Conservation (phyloP, 1,140 invertebrate species). For the Arctopsyche grandis region DNA sequence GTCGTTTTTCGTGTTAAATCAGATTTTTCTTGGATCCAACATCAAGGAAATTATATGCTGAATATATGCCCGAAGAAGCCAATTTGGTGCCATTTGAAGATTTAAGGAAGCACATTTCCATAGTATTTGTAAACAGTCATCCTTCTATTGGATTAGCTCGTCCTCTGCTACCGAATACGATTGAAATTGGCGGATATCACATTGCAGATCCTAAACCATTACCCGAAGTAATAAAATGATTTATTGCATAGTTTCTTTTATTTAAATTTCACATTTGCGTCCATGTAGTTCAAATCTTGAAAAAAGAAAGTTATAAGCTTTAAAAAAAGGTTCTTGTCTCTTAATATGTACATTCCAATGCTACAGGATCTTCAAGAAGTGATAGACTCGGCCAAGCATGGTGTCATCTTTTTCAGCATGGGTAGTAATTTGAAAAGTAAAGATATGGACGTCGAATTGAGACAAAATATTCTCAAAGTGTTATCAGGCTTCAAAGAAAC, state of each 20-base stretch:
- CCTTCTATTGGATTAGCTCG: too few relatives aligned
- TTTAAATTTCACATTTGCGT: too few relatives aligned
- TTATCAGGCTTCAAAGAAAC: constrained; percentile 68
- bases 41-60: constrained; percentile 38
- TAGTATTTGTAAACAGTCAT: constrained; percentile 43
- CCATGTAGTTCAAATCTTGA: too few relatives aligned
- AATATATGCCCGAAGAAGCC: constrained; percentile 46
- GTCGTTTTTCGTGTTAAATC: background rate
- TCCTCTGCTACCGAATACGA: too few relatives aligned
- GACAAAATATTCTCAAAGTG: constrained; percentile 63
- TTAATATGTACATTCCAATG: background rate
- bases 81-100: constrained; percentile 34
- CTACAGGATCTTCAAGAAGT: constrained; percentile 64
- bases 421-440: too few relatives aligned
- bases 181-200: too few relatives aligned
- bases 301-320: background rate
- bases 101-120: constrained; percentile 33
- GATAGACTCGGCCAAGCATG: constrained; percentile 67
- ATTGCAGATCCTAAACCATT: constrained; percentile 45
- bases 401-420: constrained; percentile 73
- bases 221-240: constrained; percentile 46
- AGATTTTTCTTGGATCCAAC: constrained; percentile 34
- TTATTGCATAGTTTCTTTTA: too few relatives aligned
- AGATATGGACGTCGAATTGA: constrained; percentile 63
- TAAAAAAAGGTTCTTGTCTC: too few relatives aligned